Evolutionary conservation across 1,140 invertebrate species (phyloP).

Genomic region (Penaeus chinensis): DNA sequence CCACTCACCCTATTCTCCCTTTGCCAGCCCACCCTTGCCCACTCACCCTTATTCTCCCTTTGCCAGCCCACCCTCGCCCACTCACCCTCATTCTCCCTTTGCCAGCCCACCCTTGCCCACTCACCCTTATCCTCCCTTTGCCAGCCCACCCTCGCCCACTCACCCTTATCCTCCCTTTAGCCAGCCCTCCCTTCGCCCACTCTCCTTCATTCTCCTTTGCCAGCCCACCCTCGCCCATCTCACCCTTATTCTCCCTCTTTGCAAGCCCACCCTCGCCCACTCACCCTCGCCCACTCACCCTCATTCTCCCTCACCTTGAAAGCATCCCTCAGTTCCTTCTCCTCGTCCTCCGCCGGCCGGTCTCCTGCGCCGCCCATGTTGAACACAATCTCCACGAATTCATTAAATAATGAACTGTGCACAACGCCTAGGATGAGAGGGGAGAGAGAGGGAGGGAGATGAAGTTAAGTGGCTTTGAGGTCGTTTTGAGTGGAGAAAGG

Average conservation of each 20-base stretch:
- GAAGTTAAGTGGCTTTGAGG: neutral
- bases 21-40: no score
- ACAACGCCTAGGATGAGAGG: conserved; percentile 75
- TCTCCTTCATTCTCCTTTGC: no score
- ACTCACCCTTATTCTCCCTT: no score
- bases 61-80: no score
- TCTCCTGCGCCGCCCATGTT: conserved; percentile 79
- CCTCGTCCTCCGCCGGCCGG: conserved; percentile 75
- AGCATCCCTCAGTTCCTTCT: conserved; percentile 87
- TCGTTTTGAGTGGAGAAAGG: neutral
- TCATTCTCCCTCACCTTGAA: conserved; percentile 70
- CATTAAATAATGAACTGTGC: conserved; percentile 88
- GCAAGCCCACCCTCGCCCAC: no score
- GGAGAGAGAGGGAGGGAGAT: neutral
- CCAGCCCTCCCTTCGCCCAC: no score
- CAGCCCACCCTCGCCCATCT: no score
- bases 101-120: neutral
- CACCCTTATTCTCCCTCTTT: no score
- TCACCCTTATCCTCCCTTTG: neutral
- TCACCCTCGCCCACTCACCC: neutral
- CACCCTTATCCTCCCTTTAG: neutral
- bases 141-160: neutral
- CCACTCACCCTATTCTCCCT: no score
- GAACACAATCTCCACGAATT: conserved; percentile 91
- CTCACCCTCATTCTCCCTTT: neutral